Evolutionary conservation across 2,888 invertebrate genomes (phyloP), one percentile per base, ranked within the genome.

Genomic region (Aporophyla nigra): DNA sequence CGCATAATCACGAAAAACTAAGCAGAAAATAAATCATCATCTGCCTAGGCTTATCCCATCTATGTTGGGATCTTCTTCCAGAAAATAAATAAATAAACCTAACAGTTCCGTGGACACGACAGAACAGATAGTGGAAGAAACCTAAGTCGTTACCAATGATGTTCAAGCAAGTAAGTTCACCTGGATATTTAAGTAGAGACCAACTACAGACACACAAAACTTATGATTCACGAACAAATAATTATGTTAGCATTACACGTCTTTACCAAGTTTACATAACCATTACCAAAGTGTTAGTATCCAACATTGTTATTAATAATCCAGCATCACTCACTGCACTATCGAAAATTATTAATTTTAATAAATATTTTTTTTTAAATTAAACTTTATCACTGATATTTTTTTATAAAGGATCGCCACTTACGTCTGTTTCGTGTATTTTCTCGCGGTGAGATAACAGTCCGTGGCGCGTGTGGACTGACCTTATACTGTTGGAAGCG

Each of bases 401-500:
- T 68, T 73, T 40, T 65, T 54, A 49, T 27, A 40, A 67, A 69
- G 10, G 27, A 49, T 59, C 56, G 1, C 43, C 71, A 70, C 95
- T 95, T 94, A 94, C 94, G 92, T 93, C 92, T 93, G 92, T 92
- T 68, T 92, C 93, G 93, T 94, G 87, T 89, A 90, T 90, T 89
- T 91, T 92, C 87, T 91, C 88, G 87, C 91, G 90, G 86, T 82
- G 94, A 93, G 92, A 92, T 95, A 94, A 94, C 95, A 93, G 92
- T 87, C 88, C 87, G 84, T 72, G 86, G 79, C 81, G 84, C 87
- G 78, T 82, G 88, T 78, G 85, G 87, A 78, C 85, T 80, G 88
- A 91, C 95, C 95, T 96, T 96, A 96, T 96, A 96, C 91, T 90
- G 80, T 81, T 72, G 68, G 74, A 73, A 51, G 90, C 95, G 93